Base-by-base conservation (phyloP, 2,113 vertebrate species). In the Siniperca chuatsi region DNA sequence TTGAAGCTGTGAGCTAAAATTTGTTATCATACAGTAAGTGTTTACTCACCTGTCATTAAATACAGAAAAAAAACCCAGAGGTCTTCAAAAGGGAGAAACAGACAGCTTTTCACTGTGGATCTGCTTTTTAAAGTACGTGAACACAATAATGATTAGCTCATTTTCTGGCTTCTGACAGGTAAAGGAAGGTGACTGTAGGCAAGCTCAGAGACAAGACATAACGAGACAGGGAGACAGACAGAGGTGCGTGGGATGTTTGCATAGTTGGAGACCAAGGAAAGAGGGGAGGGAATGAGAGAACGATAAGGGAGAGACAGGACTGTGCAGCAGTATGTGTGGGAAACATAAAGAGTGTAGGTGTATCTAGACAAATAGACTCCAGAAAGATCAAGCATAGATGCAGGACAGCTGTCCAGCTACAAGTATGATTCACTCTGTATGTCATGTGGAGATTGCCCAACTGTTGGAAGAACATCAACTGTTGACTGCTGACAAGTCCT, bases 131-230 rank as follows among this genome's bases (percentile, higher is more conserved):
- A 81, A 81, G 42, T 69, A 37, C 35, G 15, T 69, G 48, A 78
- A 48, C 60, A 66, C n/a, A 74, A 67, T 73, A 54, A 57, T 55
- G 18, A 80, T 29, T 16, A 35, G 71, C 55, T 80, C 11, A 60
- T 8, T 69, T 76, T 73, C n/a, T 60, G 58, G 13, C 33, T 69
- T 55, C 78, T 66, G 68, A 71, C 62, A 66, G 65, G 75, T 79
- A 75, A 71, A 65, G 20, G 52, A 75, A 72, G 73, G 69, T 82
- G 71, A 78, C 55, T 80, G 52, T 78, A 64, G 62, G 61, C 58
- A 67, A 67, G 48, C 60, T 78, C 64, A 68, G 61, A 83, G 65
- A 74, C 58, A 61, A 76, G 50, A 72, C 37, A 13, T 64, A 65
- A 57, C 10, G 29, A 62, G 58, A 73, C 21, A 71, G n/a, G 44